Conservation (phyloP, 2,888 invertebrate species). For the Aleiodes leptofemur region DNA sequence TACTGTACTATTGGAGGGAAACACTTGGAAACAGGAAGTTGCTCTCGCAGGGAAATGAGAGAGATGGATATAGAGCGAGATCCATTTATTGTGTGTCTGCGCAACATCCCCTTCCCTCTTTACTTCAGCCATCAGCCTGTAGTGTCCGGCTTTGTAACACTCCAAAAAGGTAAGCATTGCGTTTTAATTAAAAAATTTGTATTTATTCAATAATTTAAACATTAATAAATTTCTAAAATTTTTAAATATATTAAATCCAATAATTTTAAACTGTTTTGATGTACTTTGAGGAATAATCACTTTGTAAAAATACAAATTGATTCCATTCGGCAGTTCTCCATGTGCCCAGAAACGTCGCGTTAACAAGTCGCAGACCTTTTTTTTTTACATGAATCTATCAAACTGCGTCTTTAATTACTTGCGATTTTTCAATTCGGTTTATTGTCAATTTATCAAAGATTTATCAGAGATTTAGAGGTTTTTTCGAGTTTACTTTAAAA, state of each 20-base stretch:
- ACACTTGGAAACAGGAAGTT: conserved; percentile 35
- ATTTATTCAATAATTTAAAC: not conserved
- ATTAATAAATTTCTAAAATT: not conserved
- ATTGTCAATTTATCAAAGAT: conserved; percentile 39
- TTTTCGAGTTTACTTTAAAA: conserved; percentile 20
- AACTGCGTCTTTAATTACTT: conserved; percentile 10
- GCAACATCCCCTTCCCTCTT: conserved; percentile 33
- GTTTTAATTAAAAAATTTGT: not conserved
- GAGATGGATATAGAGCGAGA: too few species aligned
- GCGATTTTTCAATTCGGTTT: conserved; percentile 41
- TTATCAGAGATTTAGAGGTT: conserved; percentile 37
- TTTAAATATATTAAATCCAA: not conserved
- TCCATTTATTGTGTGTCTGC: conserved; percentile 22
- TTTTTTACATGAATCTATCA: conserved; percentile 1
- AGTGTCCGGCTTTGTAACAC: conserved; percentile 38
- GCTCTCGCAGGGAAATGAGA: not conserved
- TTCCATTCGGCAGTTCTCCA: conserved; percentile 25
- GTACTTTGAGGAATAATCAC: not conserved
- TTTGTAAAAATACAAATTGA: not conserved
- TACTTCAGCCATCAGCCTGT: conserved; percentile 28
- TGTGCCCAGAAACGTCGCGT: conserved; percentile 31
- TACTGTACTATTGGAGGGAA: conserved; percentile 20
- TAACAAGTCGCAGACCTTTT: conserved; percentile 20
- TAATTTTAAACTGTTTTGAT: not conserved
- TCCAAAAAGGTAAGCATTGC: conserved; percentile 32